Base-by-base conservation (phyloP, 2,888 invertebrate genomes). In the Polydrusus tereticollis region DNA sequence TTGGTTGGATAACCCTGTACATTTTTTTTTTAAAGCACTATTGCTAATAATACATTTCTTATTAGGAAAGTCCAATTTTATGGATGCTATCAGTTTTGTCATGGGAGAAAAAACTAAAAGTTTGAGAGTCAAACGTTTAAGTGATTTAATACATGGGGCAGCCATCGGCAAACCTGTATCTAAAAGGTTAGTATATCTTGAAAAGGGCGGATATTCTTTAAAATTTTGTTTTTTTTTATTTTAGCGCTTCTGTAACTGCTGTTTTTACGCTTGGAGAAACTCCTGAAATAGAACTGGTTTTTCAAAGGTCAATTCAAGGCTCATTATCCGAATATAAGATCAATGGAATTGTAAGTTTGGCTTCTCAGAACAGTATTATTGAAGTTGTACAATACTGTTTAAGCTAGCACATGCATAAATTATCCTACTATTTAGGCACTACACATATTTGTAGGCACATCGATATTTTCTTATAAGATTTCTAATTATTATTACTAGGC, bases 41-140 rank as follows among this genome's bases (percentile, higher is more conserved):
- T n/a, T n/a, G n/a, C n/a, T n/a, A n/a, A n/a, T n/a, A n/a, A n/a
- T n/a, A n/a, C n/a, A 26, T 26, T 26, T 26, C 26, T 7, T 3
- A 26, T 86, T 82, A 97, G 99, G 99, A 2, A 99, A 99, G 87
- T 99, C 99, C 0, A 99, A 99, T 86, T 97, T 99, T 85, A 99
- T 99, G 99, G 99, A 99, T 83, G 99, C 99, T 65, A 98, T 99
- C 76, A 98, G 98, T 89, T 99, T 99, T 88, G 99, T 99, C 68
- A 95, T 99, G 93, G 99, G 99, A 1, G 99, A 99, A 85, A 97
- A 95, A 84, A 98, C 99, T 0, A 93, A 94, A 4, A 93, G 97
- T 82, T 88, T 99, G 43, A 91, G 99, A 80, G 99, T 99, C 0
- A 97, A 96, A 83, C 90, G 97, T 58, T 89, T 99, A 6, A 94